Base-by-base conservation (phyloP, 2,888 invertebrate species). In the Heliconius ethilla region DNA sequence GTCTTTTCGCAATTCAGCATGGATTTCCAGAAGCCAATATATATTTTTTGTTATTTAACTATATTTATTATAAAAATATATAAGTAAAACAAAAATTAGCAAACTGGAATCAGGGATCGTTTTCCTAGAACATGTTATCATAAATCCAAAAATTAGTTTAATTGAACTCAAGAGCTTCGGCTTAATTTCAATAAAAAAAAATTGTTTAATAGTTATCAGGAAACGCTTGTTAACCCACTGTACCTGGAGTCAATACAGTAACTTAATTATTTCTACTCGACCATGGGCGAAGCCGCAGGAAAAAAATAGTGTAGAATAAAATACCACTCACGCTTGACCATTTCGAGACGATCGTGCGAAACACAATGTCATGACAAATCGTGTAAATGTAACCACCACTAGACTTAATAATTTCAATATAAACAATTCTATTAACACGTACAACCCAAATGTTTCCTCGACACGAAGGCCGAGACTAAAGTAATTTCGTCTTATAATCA, bases 401-500 rank as follows among this genome's bases (percentile, higher is more conserved):
- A 51, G 59, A 72, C 29, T 37, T 37, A 59, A 72, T 25, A 59
- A 55, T 59, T 59, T n/a, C 22, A 55, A 72, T 59, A 72, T 72
- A 72, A 72, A 72, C 72, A 72, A 59, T 59, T 37, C 33, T 3
- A 37, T 72, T 72, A 55, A 37, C 72, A 72, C 72, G 59, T 72
- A 59, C n/a, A 72, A 72, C 37, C 72, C 25, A 59, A 55, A 72
- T 33, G 55, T 59, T 70, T 70, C 29, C 29, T 37, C 37, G 29
- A n/a, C 55, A 11, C 25, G 72, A 72, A 72, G 72, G 72, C 59
- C 72, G 59, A 45, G 40, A 13, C 59, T 29, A 22, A 27, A 70
- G 29, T 55, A 59, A 55, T 72, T 59, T 59, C 25, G 72, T 37
- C 72, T 72, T 69, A 69, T 69, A 69, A 69, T 72, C 72, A 51